A percentile compares a stretch with the other conserved stretches of the same genome.
Evolutionary conservation across 2,113 vertebrate species (phyloP).

Genomic region (Muscicapa adusta): DNA sequence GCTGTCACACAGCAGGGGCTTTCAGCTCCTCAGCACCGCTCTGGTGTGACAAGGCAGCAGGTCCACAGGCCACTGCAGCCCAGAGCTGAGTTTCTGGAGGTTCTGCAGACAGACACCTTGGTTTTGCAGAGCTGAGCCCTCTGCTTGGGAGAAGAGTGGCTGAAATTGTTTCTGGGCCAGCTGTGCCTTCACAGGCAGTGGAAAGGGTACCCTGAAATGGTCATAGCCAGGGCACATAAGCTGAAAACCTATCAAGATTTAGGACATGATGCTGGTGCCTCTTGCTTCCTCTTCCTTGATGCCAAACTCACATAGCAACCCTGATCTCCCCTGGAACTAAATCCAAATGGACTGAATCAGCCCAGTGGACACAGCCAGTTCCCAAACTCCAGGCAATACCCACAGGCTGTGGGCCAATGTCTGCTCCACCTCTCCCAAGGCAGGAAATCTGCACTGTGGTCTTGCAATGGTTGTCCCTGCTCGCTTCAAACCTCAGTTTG

Average conservation of each 20-base stretch:
- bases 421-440: neutral
- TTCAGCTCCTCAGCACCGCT: neutral
- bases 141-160: neutral
- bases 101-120: neutral
- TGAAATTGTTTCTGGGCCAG: neutral
- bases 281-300: neutral
- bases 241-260: neutral
- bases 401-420: fast-evolving
- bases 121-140: neutral
- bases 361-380: neutral
- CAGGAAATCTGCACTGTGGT: neutral
- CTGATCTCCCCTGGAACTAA: neutral
- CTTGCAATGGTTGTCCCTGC: neutral
- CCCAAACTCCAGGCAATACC: neutral
- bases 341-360: neutral
- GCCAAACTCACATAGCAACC: neutral
- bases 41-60: neutral
- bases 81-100: neutral
- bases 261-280: neutral
- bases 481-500: neutral
- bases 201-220: neutral
- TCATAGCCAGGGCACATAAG: neutral
- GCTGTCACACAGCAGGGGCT: neutral
- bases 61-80: neutral
- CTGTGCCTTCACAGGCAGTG: neutral